Evolutionary conservation across 2,797 vertebrate genomes (phyloP), one percentile per base, ranked within the genome.

Genomic region (Iguana delicatissima): DNA sequence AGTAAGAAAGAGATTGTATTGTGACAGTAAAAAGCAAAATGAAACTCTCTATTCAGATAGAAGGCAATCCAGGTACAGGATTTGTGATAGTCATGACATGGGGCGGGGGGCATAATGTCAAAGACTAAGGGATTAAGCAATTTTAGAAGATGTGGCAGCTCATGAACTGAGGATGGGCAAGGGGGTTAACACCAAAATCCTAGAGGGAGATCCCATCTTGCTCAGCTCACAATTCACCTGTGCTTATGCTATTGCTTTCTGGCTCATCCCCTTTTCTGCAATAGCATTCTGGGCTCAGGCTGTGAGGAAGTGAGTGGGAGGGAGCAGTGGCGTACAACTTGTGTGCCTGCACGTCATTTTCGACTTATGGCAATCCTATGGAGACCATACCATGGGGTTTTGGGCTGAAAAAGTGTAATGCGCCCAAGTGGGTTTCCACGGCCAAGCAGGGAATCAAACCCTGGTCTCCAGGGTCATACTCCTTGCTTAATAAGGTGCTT

Each of bases 11-110:
- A 79, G 24, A 50, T 32, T 59, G 46, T 0, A 84, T 69, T 86
- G 29, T 0, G 90, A 59, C 73, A 90, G 87, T 88, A 85, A 57
- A 92, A 92, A 93, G 90, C 59, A 92, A 89, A 92, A 89, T 87
- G 20, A 88, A 89, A 85, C 67, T 55, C 91, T 94, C 90, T 91
- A 94, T 93, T 95, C 95, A 95, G 81, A 96, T 93, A 74, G 89
- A 88, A 92, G 86, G 85, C 85, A 85, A 89, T 81, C 81, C 93
- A 90, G 92, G 95, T 89, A 91, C 69, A 94, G 91, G 0, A 0
- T 20, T 50, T 94, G n/a, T 76, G 80, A 38, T 80, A 79, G 81
- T 14, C 1, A 35, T 55, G 8, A 80, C 52, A 72, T 38, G 24
- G 1, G 67, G 82, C 80, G 83, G 64, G 87, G 81, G 29, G 32